phyloP scores from a whole-genome alignment of 2,888 invertebrate genomes.

The Euspilapteryx auroguttella region DNA sequence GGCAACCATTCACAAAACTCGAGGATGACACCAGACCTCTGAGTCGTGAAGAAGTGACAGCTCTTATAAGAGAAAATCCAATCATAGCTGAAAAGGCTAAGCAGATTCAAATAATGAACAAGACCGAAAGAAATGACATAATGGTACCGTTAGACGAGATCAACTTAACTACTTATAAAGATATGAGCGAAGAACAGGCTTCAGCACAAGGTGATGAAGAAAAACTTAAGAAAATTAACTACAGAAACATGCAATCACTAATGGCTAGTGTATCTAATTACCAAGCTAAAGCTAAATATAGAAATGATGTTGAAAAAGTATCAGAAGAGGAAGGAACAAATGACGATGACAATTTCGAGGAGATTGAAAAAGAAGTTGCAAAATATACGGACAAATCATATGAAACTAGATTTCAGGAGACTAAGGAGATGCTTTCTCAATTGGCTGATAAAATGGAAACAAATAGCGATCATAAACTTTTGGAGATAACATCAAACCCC shows the following conservation, averaged over 20 bases:
- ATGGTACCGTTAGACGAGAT: conserved; percentile 31
- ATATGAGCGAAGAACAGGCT: conserved; percentile 27
- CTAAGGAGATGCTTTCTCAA: conserved; percentile 35
- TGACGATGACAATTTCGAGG: conserved; percentile 29
- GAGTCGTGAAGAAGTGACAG: conserved; percentile 25
- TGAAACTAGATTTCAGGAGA: conserved; percentile 41
- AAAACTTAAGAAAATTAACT: conserved; percentile 28
- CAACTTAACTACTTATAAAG: conserved; percentile 19
- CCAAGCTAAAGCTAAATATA: conserved; percentile 10
- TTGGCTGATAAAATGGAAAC: conserved; percentile 36
- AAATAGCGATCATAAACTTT: conserved; percentile 10
- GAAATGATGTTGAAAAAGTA: too few relatives aligned
- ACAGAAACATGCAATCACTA: conserved; percentile 33
- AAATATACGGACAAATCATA: conserved; percentile 44
- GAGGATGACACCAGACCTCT: conserved; percentile 29
- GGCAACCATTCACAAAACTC: conserved; percentile 41
- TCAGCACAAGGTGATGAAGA: conserved; percentile 22
- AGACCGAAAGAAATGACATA: conserved; percentile 17
- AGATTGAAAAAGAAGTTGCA: conserved; percentile 37
- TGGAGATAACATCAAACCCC: conserved; percentile 15
- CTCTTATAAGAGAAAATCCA: conserved; percentile 29
- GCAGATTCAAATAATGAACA: conserved; percentile 36
- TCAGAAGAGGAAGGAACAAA: conserved; percentile 14
- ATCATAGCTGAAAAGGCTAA: conserved; percentile 38
- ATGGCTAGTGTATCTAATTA: conserved; percentile 23